Conservation (phyloP, 2,113 vertebrate species). For the Malurus alboscapulatus region DNA sequence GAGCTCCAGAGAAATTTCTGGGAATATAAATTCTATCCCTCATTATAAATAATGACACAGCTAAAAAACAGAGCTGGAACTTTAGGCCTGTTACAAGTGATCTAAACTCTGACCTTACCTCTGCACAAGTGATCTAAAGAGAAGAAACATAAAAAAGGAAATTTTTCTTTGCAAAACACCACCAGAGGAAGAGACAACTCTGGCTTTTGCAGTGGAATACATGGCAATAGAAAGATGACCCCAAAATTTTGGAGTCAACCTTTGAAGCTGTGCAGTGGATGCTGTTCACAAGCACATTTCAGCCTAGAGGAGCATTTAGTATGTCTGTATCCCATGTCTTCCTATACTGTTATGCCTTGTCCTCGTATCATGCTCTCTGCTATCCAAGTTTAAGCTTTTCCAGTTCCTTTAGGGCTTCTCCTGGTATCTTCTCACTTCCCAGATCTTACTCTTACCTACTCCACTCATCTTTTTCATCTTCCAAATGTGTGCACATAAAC, state of each 20-base stretch:
- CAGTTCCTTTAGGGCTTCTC: background rate
- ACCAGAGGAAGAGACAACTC: background rate
- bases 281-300: background rate
- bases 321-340: background rate
- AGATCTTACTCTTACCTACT: background rate
- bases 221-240: background rate
- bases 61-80: background rate
- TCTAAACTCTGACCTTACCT: background rate
- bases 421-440: background rate
- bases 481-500: background rate
- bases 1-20: background rate
- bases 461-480: background rate
- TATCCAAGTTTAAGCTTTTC: background rate
- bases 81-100: background rate
- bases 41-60: background rate
- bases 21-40: background rate
- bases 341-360: background rate
- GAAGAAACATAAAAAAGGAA: background rate
- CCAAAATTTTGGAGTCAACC: background rate
- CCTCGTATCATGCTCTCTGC: background rate
- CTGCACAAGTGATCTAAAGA: background rate
- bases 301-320: background rate
- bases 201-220: background rate
- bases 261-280: background rate
- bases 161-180: background rate